Base-by-base conservation (phyloP, 2,888 invertebrate species). In the Serrognathus titanus region DNA sequence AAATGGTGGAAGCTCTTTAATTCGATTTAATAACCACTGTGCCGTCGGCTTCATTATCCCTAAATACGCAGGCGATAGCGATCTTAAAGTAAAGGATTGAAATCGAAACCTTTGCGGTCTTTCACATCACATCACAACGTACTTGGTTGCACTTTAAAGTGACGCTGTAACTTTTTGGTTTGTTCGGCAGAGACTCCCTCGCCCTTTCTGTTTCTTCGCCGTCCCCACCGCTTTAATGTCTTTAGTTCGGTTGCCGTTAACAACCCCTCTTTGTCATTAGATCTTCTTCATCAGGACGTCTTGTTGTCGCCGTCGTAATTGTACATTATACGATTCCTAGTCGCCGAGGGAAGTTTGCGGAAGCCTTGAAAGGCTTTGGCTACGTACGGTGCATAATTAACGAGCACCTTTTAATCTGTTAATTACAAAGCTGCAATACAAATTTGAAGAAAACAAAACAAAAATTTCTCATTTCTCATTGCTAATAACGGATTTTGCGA, bases 51-150 rank as follows among this genome's bases (percentile, higher is more conserved):
- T 31, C 24, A 31, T 31, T 31, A 31, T 31, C 24, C 3, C 24
- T 31, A 31, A 31, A 7, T 31, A 31, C 24, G 7, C 1, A 31
- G 24, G 7, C 24, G 24, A 31, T 31, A 43, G 3, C 16, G 43
- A 9, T 11, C 43, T 16, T 20, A 13, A 43, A 43, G 20, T 16
- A 16, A 43, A 43, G 43, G 43, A 16, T 43, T 13, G 9, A 10
- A 43, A 43, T 43, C 43, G 20, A 43, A 16, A 43, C n/a, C 16
- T 20, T 43, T 54, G 54, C 53, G 39, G 40, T 59, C 61, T 66
- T 66, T 67, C 68, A 60, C 65, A 66, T 70, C 65, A 70, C 68
- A 70, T 67, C 68, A 59, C 65, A 66, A 69, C 65, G 69, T 68
- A 70, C 66, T 70, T 59, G 64, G 65, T 56, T 69, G 69, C 70